Conservation (phyloP, 2,797 vertebrate species). For the Telmatherina bonti region DNA sequence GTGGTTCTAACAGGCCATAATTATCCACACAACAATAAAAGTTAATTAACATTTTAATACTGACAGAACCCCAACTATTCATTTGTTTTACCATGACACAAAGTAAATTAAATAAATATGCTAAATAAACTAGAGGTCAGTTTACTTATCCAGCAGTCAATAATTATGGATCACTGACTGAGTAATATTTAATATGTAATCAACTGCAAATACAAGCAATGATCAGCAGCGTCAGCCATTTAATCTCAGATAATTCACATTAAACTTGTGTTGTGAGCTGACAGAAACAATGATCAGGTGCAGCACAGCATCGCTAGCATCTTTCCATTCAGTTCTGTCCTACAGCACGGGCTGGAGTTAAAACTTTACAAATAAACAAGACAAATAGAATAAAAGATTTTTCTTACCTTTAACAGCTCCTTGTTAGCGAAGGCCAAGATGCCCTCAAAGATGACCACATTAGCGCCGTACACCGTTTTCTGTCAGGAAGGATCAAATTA, state of each 20-base stretch:
- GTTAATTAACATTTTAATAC: neutral
- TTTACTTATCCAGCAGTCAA: neutral
- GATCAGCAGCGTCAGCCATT: neutral
- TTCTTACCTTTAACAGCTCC: conserved; percentile 89
- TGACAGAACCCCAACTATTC: neutral
- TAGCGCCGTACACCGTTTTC: conserved; percentile 93
- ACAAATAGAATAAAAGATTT: neutral
- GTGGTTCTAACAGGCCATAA: neutral
- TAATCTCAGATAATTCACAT: neutral
- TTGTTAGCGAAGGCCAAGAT: conserved; percentile 94
- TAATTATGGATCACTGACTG: neutral
- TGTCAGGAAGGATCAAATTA: conserved; percentile 52
- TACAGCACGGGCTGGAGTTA: no score
- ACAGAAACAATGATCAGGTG: neutral
- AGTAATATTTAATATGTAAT: neutral
- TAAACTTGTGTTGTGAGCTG: neutral
- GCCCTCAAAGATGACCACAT: conserved; percentile 93
- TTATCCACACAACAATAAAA: neutral
- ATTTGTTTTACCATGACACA: neutral
- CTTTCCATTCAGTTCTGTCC: no score
- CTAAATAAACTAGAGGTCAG: neutral
- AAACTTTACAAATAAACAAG: neutral
- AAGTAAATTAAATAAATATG: neutral
- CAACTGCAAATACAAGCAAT: neutral
- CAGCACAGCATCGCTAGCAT: neutral